Evolutionary conservation across 2,113 vertebrate species (phyloP).

Genomic region (Perognathus longimembris): DNA sequence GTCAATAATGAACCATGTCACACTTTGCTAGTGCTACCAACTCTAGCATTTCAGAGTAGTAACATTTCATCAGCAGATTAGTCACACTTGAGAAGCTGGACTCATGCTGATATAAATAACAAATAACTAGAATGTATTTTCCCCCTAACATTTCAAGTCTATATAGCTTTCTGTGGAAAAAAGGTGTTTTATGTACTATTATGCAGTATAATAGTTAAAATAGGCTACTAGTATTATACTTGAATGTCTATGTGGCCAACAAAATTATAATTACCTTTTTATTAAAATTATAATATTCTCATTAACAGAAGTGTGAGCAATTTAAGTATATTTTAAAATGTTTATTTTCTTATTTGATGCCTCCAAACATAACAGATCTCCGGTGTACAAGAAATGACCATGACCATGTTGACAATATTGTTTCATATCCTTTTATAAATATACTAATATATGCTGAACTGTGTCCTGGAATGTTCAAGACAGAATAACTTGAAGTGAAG

Average conservation of each 20-base stretch:
- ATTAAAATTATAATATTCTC: slow-evolving; percentile 1
- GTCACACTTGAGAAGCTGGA: not conserved
- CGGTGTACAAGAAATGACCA: not conserved
- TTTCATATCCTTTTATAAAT: not conserved
- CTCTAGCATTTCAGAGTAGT: not conserved
- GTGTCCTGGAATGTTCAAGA: not conserved
- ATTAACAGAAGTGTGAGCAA: not conserved
- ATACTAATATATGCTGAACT: not conserved
- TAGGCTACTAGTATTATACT: not conserved
- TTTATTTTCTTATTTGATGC: not conserved
- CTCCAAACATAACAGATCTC: not conserved
- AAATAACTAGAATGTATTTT: not conserved
- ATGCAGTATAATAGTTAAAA: not conserved
- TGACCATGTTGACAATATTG: not conserved
- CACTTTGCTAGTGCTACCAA: not conserved
- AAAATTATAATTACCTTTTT: no score
- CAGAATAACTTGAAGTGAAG: not conserved
- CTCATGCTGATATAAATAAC: not conserved
- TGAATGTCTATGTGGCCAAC: not conserved
- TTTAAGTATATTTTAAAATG: slow-evolving; percentile 21
- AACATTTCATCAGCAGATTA: not conserved
- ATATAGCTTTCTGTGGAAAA: not conserved
- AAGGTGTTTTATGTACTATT: not conserved
- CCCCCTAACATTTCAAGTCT: slow-evolving; percentile 1
- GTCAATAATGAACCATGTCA: not conserved